These are phyloP conservation scores for Sminthurinus aureus DNA, from an alignment of 2,888 invertebrate species.

Conservation along the genomic window DNA sequence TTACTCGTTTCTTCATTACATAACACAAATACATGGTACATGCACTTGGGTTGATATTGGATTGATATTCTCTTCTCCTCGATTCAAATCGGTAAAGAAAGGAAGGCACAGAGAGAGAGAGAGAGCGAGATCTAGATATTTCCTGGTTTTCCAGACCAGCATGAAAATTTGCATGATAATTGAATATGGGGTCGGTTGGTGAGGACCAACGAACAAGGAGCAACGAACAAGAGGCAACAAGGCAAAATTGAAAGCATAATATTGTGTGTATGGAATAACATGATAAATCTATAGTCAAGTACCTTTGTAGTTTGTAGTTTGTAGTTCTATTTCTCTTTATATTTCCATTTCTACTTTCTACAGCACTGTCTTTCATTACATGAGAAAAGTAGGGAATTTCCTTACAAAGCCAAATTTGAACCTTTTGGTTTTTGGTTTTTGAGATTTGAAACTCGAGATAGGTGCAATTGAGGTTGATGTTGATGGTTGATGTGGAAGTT, in stretches of 20 bases:
- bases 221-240: background rate
- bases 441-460: too few species aligned
- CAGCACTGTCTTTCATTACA: too few species aligned
- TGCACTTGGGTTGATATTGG: too few species aligned
- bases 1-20: too few species aligned
- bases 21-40: too few species aligned
- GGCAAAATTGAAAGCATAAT: background rate
- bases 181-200: slow-evolving; percentile 49
- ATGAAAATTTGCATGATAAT: slow-evolving; percentile 58
- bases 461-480: background rate
- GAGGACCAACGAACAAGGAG: background rate
- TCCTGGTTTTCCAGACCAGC: slow-evolving; percentile 44
- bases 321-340: too few species aligned
- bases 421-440: background rate
- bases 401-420: background rate
- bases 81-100: background rate
- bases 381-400: too few species aligned
- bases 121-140: slow-evolving; percentile 39
- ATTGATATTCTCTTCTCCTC: too few species aligned
- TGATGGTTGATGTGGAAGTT: background rate
- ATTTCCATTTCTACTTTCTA: too few species aligned
- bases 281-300: too few species aligned
- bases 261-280: background rate
- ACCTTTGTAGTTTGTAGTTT: too few species aligned
- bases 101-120: background rate